Percentiles rank a stretch among this genome's conserved stretches.
These are phyloP conservation scores for Elaphurus davidianus DNA, from an alignment of 2,113 vertebrate species.

Conservation along the genomic window DNA sequence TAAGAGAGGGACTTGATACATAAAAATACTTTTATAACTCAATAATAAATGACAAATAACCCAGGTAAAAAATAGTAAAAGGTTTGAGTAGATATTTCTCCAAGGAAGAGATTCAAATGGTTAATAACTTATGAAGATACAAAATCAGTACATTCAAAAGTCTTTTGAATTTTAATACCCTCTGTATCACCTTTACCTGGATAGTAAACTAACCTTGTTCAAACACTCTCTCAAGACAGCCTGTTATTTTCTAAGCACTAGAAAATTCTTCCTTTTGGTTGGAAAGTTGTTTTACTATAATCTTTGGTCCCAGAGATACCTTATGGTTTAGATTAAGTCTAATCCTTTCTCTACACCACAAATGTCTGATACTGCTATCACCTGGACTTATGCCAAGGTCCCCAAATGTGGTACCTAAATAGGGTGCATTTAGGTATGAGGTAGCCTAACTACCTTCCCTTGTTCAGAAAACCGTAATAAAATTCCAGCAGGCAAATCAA, in stretches of 20 bases:
- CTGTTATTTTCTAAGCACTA: not conserved
- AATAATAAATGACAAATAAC: not conserved
- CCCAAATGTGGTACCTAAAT: not conserved
- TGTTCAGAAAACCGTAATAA: not conserved
- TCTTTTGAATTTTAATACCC: not conserved
- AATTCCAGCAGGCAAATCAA: not conserved
- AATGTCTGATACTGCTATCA: not conserved
- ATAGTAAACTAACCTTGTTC: not conserved
- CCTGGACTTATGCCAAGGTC: not conserved
- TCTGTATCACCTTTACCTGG: not conserved
- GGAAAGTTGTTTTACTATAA: not conserved
- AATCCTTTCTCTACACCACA: not conserved
- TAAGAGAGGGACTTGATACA: not conserved
- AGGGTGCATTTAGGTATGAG: not conserved
- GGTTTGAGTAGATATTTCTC: not conserved
- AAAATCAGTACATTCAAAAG: not conserved
- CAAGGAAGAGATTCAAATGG: not conserved
- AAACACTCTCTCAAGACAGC: not conserved
- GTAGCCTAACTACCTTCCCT: not conserved
- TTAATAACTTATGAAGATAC: not conserved
- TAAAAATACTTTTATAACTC: not conserved
- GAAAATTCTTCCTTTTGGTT: not conserved
- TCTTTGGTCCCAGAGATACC: not conserved
- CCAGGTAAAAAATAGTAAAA: not conserved
- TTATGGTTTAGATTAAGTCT: conserved; percentile 15